Evolutionary conservation across 2,888 invertebrate species (phyloP).

Genomic region (Lottia gigantea): DNA sequence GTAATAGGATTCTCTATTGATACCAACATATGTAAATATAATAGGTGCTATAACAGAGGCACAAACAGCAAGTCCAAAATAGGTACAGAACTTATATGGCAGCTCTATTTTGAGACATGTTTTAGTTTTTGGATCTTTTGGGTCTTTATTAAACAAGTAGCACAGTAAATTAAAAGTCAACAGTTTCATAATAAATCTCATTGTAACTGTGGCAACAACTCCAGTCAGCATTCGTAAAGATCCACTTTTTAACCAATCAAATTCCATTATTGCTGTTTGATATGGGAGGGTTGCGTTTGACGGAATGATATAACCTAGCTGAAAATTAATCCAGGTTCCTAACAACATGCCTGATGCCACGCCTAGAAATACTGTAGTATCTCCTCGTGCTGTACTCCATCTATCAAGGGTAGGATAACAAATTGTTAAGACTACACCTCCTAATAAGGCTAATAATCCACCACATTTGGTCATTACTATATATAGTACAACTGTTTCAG

Average conservation of each 20-base stretch:
- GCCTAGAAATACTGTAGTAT: constrained; percentile 86
- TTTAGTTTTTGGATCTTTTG: constrained; percentile 71
- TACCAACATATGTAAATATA: constrained; percentile 80
- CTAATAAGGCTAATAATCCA: constrained; percentile 74
- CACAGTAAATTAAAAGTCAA: constrained; percentile 79
- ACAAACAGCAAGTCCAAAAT: constrained; percentile 83
- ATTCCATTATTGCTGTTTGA: constrained; percentile 82
- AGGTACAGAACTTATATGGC: constrained; percentile 85
- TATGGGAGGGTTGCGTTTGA: constrained; percentile 75
- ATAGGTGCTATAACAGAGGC: constrained; percentile 82
- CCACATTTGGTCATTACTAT: constrained; percentile 77
- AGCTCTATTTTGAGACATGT: constrained; percentile 78
- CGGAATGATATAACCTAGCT: constrained; percentile 75
- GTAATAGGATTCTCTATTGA: constrained; percentile 85
- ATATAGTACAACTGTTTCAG: constrained; percentile 80
- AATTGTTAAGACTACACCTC: constrained; percentile 77
- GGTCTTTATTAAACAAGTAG: constrained; percentile 78
- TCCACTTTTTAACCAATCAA: constrained; percentile 65
- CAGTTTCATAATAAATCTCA: constrained; percentile 76
- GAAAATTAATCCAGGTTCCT: constrained; percentile 88
- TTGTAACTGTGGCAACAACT: constrained; percentile 79
- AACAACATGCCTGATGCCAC: constrained; percentile 75
- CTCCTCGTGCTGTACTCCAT: constrained; percentile 92
- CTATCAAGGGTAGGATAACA: constrained; percentile 85
- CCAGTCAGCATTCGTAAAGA: constrained; percentile 78